phyloP scores from a whole-genome alignment of 2,888 invertebrate species.

The Tortricodes alternella region DNA sequence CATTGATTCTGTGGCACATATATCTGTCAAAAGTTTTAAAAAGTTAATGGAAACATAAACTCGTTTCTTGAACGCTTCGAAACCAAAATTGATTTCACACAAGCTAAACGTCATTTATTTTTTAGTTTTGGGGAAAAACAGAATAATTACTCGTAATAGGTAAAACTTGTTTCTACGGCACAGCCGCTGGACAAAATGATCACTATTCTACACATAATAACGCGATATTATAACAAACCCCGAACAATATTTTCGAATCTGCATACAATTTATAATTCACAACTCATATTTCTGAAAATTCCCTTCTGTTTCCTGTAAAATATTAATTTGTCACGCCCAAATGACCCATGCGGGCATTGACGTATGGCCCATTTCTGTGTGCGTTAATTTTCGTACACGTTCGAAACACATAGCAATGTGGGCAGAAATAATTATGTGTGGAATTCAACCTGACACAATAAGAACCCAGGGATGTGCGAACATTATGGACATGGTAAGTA shows the following conservation, averaged over 20 bases:
- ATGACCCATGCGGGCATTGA: slow-evolving; percentile 8
- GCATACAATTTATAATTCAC: slow-evolving; percentile 29
- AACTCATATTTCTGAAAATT: slow-evolving; percentile 22
- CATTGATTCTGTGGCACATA: no score
- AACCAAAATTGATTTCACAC: no score
- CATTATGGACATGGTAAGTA: not conserved
- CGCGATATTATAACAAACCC: not conserved
- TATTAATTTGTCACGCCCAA: slow-evolving; percentile 27
- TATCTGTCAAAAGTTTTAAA: no score
- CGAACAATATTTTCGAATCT: slow-evolving; percentile 15
- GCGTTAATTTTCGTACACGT: slow-evolving; percentile 66
- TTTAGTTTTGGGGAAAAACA: no score
- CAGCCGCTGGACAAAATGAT: no score
- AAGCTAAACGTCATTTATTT: no score
- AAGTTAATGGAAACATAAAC: no score
- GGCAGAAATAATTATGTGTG: slow-evolving; percentile 76
- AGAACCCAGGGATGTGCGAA: slow-evolving; percentile 27
- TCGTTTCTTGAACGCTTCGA: no score
- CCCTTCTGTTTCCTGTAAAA: slow-evolving; percentile 11
- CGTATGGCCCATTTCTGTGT: slow-evolving; percentile 50
- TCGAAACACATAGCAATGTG: slow-evolving; percentile 62
- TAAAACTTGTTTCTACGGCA: no score
- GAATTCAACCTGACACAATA: slow-evolving; percentile 68
- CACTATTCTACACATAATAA: not conserved
- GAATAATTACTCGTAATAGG: no score